phyloP scores from a whole-genome alignment of 2,888 invertebrate genomes.

The Mythimna loreyi region DNA sequence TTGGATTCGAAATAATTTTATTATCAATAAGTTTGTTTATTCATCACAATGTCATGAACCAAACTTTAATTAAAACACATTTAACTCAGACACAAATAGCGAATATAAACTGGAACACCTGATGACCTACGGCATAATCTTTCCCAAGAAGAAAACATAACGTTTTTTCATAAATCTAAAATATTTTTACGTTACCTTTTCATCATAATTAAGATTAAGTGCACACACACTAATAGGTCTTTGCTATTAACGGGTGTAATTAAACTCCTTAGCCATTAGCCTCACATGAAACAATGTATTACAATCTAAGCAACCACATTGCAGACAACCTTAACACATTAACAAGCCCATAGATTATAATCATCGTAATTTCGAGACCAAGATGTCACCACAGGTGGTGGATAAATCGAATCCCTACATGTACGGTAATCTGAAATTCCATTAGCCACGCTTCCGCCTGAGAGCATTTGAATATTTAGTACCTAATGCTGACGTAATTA shows the following conservation, averaged over 20 bases:
- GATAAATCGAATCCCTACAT: constrained; percentile 56
- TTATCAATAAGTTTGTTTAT: background rate
- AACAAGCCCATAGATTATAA: constrained; percentile 42
- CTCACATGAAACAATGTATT: background rate
- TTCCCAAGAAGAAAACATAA: background rate
- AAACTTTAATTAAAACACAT: background rate
- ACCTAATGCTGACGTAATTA: constrained; percentile 56
- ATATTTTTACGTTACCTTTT: background rate
- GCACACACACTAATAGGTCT: background rate
- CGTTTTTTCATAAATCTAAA: background rate
- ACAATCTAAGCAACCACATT: background rate
- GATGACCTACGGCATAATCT: too few species aligned
- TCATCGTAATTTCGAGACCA: constrained; percentile 41
- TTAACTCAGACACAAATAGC: background rate
- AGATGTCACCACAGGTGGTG: constrained; percentile 52
- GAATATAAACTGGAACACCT: background rate
- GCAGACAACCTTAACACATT: constrained; percentile 6
- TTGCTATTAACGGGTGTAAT: background rate
- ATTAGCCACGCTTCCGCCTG: constrained; percentile 65
- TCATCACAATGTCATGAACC: background rate
- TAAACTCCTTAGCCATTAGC: background rate
- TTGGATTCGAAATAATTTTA: background rate
- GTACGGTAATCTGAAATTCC: constrained; percentile 70
- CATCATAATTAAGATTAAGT: constrained; percentile 2
- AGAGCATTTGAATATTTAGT: constrained; percentile 68